phyloP scores from a whole-genome alignment of 1,140 invertebrate species.

The Notospermus geniculatus region DNA sequence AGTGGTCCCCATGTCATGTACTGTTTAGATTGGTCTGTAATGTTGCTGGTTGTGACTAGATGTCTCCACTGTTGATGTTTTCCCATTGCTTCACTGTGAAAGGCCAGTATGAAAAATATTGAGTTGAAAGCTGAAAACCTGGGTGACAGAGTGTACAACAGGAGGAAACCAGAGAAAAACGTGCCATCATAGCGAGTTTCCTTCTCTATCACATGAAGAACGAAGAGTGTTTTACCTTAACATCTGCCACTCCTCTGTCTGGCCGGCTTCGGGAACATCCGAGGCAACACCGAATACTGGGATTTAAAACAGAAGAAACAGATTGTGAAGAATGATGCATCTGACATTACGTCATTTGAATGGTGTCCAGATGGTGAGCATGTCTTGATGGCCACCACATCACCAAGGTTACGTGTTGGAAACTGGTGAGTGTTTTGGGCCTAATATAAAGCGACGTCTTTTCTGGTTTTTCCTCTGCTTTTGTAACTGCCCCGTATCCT shows the following conservation, averaged over 20 bases:
- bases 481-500: conserved; percentile 5
- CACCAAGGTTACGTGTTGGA: conserved; percentile 83
- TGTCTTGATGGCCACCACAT: conserved; percentile 89
- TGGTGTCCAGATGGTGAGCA: conserved; percentile 92
- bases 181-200: no score
- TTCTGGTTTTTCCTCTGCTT: neutral
- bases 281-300: conserved; percentile 89
- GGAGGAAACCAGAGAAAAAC: no score
- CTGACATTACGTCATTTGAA: conserved; percentile 83
- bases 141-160: no score
- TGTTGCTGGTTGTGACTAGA: no score
- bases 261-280: conserved; percentile 92
- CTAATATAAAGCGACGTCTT: neutral
- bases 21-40: no score
- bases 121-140: no score
- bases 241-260: conserved; percentile 69
- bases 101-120: no score
- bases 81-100: no score
- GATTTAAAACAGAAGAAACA: conserved; percentile 70
- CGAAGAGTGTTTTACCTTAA: conserved; percentile 62
- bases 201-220: no score
- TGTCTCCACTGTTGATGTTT: no score
- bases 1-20: no score
- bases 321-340: conserved; percentile 61
- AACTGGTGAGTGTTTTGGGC: conserved; percentile 71